Percentiles rank a stretch among this genome's conserved stretches.
These are phyloP conservation scores for Muntiacus muntjak DNA, from an alignment of 2,113 vertebrate genomes.

Conservation along the genomic window DNA sequence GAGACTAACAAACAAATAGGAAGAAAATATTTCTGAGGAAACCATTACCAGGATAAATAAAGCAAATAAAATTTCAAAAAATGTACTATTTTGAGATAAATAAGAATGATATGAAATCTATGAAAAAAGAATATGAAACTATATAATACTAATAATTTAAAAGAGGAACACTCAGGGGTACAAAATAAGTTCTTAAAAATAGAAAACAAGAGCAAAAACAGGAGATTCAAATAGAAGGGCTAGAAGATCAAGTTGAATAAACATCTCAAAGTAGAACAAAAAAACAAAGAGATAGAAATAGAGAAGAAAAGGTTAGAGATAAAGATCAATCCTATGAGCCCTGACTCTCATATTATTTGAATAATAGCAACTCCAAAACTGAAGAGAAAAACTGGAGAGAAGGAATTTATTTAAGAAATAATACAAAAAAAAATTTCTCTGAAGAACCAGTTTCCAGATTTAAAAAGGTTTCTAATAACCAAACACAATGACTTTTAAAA, in stretches of 20 bases:
- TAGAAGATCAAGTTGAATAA: neutral
- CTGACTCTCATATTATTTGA: neutral
- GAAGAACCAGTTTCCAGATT: slow-evolving; percentile 17
- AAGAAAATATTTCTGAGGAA: neutral
- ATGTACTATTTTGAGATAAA: neutral
- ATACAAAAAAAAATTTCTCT: neutral
- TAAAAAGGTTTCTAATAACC: neutral
- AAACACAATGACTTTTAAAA: slow-evolving; percentile 11
- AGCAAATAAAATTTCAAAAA: neutral
- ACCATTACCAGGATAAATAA: neutral
- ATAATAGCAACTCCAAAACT: slow-evolving; percentile 16
- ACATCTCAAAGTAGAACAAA: neutral
- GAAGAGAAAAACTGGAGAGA: neutral
- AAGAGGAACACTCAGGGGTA: neutral
- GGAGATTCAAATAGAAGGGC: neutral
- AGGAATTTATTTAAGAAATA: neutral
- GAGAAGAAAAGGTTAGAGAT: neutral
- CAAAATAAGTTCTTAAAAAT: neutral
- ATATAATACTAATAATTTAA: slow-evolving; percentile 5
- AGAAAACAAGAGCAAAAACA: slow-evolving; percentile 1
- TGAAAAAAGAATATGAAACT: neutral
- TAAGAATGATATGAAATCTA: slow-evolving; percentile 7
- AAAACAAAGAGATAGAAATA: neutral
- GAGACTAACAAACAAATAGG: neutral
- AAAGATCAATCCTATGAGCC: neutral